Evolutionary conservation across 2,888 invertebrate species (phyloP), one percentile per base, ranked within the genome.

Genomic region (Ectropis crepuscularia): DNA sequence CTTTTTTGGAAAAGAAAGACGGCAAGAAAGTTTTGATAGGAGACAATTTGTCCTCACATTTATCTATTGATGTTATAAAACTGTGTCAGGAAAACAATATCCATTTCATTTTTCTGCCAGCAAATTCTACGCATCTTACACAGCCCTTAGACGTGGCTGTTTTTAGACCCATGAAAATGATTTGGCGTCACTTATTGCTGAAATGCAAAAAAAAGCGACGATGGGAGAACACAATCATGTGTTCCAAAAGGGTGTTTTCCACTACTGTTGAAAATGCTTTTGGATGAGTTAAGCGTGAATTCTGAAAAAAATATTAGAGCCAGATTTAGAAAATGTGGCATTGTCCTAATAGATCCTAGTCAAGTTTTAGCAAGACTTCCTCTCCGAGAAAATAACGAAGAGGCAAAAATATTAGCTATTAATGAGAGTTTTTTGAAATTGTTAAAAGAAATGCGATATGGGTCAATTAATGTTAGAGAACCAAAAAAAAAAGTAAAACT

Each of bases 1-100:
- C 71, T 28, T 73, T 61, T 49, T 71, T 79, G 11, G 65, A 73
- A 53, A 63, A 75, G 11, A 71, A 69, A 61, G 43, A 57, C 37
- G 83, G 81, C 5, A 73, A 46, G 55, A 86, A 86, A 71, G 71
- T 79, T 36, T 39, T 86, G 6, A 78, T 87, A 58, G 85, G 87
- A 0, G 83, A 89, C 62, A 86, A 86, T 46, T 57, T 69, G 2
- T 55, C 65, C 11, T 65, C 67, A 10, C 69, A 69, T 16, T 39
- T 69, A 7, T 71, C 64, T 1, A 10, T 67, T 49, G 64, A 69
- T 12, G 8, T 69, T 6, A 65, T 70, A 12, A 63, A 47, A 53
- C 28, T 61, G 45, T 71, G 70, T 55, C 6, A 64, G 51, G 54
- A 65, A 53, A 41, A 53, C 5, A 61, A 67, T 41, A 50, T 68